Evolutionary conservation across 2,888 invertebrate genomes (phyloP).

Genomic region (Gortyna flavago): DNA sequence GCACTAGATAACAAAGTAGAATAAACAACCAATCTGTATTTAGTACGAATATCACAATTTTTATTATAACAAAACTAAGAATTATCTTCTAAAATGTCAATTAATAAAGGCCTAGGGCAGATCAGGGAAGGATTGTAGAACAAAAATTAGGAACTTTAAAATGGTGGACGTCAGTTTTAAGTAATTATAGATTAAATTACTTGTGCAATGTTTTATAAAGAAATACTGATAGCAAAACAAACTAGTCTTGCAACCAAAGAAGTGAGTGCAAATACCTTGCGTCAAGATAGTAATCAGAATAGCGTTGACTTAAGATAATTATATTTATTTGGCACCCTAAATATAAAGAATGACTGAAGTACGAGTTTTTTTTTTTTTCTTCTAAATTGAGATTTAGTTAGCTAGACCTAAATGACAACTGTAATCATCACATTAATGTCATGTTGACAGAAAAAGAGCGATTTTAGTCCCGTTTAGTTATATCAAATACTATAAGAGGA

Average conservation of each 20-base stretch:
- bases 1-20: background rate
- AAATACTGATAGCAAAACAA: background rate
- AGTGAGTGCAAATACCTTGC: background rate
- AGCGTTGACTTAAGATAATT: constrained; percentile 6
- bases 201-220: background rate
- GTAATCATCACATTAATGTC: too few species aligned
- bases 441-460: too few species aligned
- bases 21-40: background rate
- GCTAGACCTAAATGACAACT: background rate
- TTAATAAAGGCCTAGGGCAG: background rate
- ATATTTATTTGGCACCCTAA: constrained; percentile 10
- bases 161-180: background rate
- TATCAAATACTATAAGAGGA: background rate
- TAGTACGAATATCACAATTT: constrained; percentile 35
- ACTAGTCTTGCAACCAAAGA: background rate
- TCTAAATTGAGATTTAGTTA: background rate
- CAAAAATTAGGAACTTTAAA: background rate
- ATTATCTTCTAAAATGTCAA: constrained; percentile 22
- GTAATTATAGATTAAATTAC: background rate
- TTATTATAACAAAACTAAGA: constrained; percentile 30
- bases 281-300: constrained; percentile 18
- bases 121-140: background rate
- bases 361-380: too few species aligned
- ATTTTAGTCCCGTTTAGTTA: background rate
- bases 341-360: background rate